phyloP scores from a whole-genome alignment of 2,888 invertebrate genomes.

The Chirona hameri region DNA sequence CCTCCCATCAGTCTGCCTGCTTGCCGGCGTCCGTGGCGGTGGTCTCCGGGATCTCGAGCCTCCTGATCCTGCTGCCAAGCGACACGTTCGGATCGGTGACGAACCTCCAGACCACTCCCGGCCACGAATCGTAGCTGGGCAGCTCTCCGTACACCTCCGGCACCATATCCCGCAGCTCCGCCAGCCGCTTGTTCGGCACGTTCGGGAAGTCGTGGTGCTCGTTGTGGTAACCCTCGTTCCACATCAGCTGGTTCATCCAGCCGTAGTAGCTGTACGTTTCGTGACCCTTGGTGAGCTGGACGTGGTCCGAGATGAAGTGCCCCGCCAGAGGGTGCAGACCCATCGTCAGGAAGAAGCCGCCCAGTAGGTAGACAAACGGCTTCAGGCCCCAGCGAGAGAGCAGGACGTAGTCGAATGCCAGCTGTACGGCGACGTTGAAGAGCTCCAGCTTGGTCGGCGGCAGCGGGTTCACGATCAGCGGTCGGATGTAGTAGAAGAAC shows the following conservation, averaged over 20 bases:
- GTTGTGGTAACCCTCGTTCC: constrained; percentile 28
- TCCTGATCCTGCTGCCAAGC: background rate
- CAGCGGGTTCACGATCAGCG: constrained; percentile 27
- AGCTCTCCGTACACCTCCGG: constrained; percentile 8
- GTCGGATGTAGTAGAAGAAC: constrained; percentile 13
- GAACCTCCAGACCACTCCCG: background rate
- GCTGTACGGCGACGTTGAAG: constrained; percentile 22
- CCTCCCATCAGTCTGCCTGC: background rate
- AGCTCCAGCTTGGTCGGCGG: background rate
- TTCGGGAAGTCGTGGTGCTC: constrained; percentile 30
- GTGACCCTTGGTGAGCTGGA: background rate
- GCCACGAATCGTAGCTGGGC: constrained; percentile 3
- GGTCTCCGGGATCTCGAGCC: background rate
- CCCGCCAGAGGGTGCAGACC: constrained; percentile 5
- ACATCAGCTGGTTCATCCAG: constrained; percentile 27
- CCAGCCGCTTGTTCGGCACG: constrained; percentile 12
- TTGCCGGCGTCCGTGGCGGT: background rate
- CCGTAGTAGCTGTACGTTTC: constrained; percentile 30
- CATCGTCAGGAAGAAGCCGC: constrained; percentile 23
- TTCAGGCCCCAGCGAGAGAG: background rate
- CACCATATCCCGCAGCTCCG: constrained; percentile 1
- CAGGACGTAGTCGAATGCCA: background rate
- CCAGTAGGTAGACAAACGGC: constrained; percentile 1
- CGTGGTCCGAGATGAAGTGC: constrained; percentile 23
- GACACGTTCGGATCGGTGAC: constrained; percentile 3